A percentile compares a stretch with the other conserved stretches of the same genome.
These are phyloP conservation scores for Phymastichus coffea DNA, from an alignment of 1,140 invertebrate genomes.

Conservation along the genomic window DNA sequence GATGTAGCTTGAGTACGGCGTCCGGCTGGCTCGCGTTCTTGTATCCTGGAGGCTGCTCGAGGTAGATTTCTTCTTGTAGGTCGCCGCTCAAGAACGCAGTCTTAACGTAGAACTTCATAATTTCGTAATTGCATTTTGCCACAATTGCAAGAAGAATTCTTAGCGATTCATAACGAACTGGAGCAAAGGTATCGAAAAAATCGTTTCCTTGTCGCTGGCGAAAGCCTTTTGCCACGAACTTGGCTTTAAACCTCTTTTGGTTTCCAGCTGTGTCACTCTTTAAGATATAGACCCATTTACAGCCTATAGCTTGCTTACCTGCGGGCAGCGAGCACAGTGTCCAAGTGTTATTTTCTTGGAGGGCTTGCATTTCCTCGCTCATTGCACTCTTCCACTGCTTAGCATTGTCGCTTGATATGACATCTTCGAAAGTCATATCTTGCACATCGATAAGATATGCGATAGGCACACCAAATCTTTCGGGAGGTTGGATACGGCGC, in stretches of 20 bases:
- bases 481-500: background rate
- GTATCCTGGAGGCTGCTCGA: slow-evolving; percentile 45
- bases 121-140: background rate
- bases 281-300: too few relatives aligned
- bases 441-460: background rate
- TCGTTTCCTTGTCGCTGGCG: background rate
- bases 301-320: too few relatives aligned
- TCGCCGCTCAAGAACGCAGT: slow-evolving; percentile 20
- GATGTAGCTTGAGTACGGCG: too few relatives aligned
- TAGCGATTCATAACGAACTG: background rate
- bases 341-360: too few relatives aligned
- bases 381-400: background rate
- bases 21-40: slow-evolving; percentile 21
- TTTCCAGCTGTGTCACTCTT: too few relatives aligned
- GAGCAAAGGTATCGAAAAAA: background rate
- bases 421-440: too few relatives aligned
- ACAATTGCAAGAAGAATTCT: background rate
- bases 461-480: background rate
- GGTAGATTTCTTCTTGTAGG: slow-evolving; percentile 42
- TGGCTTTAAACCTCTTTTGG: too few relatives aligned
- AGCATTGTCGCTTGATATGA: background rate
- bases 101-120: background rate
- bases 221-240: too few relatives aligned
- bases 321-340: too few relatives aligned
- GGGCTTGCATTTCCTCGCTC: too few relatives aligned